These are phyloP conservation scores for Equus quagga DNA, from an alignment of 2,113 vertebrate genomes.

Conservation along the genomic window DNA sequence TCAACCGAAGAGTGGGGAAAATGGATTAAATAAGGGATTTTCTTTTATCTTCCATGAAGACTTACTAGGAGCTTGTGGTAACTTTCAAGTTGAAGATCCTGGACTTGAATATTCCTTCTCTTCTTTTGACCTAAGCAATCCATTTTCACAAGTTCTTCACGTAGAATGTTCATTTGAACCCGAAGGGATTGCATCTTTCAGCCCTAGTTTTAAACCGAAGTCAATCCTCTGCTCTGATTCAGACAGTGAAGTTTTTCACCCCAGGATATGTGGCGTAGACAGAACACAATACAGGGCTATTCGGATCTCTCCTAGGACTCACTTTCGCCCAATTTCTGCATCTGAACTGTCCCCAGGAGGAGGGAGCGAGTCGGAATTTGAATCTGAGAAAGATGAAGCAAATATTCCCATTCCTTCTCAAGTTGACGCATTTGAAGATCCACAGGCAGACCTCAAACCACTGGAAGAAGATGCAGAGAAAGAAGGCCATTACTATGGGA, in stretches of 20 bases:
- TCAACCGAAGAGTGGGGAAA: slow-evolving; percentile 90
- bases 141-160: slow-evolving; percentile 98
- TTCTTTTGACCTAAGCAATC: slow-evolving; percentile 97
- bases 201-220: slow-evolving; percentile 98
- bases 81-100: slow-evolving; percentile 94
- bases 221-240: slow-evolving; percentile 98
- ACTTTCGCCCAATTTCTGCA: slow-evolving; percentile 98
- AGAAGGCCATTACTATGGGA: slow-evolving; percentile 97
- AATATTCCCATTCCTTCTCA: slow-evolving; percentile 90
- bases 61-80: slow-evolving; percentile 96
- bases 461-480: slow-evolving; percentile 99
- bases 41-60: slow-evolving; percentile 99
- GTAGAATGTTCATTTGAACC: slow-evolving; percentile 99
- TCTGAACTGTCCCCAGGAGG: slow-evolving; percentile 97
- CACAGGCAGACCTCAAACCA: slow-evolving; percentile 97
- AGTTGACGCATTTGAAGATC: slow-evolving; percentile 94
- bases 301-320: slow-evolving; percentile 98
- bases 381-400: slow-evolving; percentile 97
- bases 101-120: slow-evolving; percentile 96
- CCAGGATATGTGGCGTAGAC: slow-evolving; percentile 95
- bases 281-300: slow-evolving; percentile 98
- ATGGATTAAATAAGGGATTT: slow-evolving; percentile 96
- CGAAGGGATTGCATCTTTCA: slow-evolving; percentile 96
- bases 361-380: slow-evolving; percentile 97
- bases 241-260: slow-evolving; percentile 94